Percentiles rank a stretch among this genome's conserved stretches.
phyloP scores from a whole-genome alignment of 1,140 invertebrate genomes.

The Rhagoletis pomonella region DNA sequence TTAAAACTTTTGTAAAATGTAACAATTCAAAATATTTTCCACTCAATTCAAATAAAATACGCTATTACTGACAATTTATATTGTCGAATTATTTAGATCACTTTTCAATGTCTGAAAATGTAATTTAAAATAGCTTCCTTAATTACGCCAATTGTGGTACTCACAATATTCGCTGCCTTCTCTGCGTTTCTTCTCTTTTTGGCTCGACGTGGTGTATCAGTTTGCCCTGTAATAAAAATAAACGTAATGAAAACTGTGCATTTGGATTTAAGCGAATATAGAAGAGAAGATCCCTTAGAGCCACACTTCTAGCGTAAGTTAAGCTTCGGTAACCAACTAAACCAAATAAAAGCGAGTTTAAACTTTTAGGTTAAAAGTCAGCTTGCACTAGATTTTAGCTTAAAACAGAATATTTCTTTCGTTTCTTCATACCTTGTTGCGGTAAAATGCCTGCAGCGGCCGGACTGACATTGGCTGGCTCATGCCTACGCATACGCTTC shows the following conservation, averaged over 20 bases:
- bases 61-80: conserved; percentile 37
- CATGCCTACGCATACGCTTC: conserved; percentile 69
- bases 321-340: too few species aligned
- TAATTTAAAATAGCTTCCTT: conserved; percentile 59
- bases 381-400: conserved; percentile 53
- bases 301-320: too few species aligned
- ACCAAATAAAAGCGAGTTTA: too few species aligned
- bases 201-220: conserved; percentile 70
- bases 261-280: neutral
- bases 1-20: neutral
- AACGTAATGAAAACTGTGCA: too few species aligned
- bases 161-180: conserved; percentile 73
- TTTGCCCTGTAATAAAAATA: conserved; percentile 62
- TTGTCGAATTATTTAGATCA: conserved; percentile 57
- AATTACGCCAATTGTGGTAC: conserved; percentile 65
- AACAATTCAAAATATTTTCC: neutral
- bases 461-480: conserved; percentile 63
- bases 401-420: too few species aligned
- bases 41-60: neutral
- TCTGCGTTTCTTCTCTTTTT: conserved; percentile 72
- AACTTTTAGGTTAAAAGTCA: conserved; percentile 61
- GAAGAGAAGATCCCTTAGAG: neutral
- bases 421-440: conserved; percentile 43
- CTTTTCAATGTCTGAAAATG: conserved; percentile 61
- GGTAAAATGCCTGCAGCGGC: conserved; percentile 56